These are phyloP conservation scores for Drosophila virilis DNA, from an alignment of 1,140 invertebrate genomes.

Conservation along the genomic window DNA sequence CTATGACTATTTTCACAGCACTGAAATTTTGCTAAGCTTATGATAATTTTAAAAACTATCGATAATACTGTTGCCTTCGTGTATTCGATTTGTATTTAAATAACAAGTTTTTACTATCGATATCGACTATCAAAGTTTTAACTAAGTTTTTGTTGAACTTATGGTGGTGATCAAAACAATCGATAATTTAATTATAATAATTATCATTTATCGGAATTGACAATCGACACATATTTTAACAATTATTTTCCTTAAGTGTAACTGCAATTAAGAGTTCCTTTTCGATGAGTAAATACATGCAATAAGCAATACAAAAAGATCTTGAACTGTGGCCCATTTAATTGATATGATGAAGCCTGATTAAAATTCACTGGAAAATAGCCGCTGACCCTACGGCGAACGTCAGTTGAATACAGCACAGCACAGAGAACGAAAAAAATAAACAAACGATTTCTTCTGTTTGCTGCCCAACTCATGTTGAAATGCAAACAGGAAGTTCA, in stretches of 20 bases:
- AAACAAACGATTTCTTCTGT: constrained; percentile 36
- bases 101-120: too few species aligned
- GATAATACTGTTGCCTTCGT: too few species aligned
- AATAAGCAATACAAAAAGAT: constrained; percentile 28
- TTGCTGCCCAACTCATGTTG: constrained; percentile 29
- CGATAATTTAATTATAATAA: too few species aligned
- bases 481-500: constrained; percentile 72
- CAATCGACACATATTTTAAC: not conserved
- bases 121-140: too few species aligned
- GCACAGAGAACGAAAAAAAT: constrained; percentile 27
- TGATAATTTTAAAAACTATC: too few species aligned
- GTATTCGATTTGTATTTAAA: too few species aligned
- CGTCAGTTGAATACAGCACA: constrained; percentile 7
- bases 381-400: constrained; percentile 12
- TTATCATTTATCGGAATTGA: too few species aligned
- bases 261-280: not conserved
- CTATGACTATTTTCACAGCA: too few species aligned
- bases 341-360: constrained; percentile 53
- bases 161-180: too few species aligned
- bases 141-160: too few species aligned
- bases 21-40: too few species aligned
- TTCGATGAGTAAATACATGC: constrained; percentile 2
- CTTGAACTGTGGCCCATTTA: constrained; percentile 48
- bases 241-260: not conserved
- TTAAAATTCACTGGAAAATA: constrained; percentile 72